Percentiles rank a stretch among this genome's conserved stretches.
phyloP scores from a whole-genome alignment of 2,113 vertebrate genomes.

The Onychorhynchus coronatus region DNA sequence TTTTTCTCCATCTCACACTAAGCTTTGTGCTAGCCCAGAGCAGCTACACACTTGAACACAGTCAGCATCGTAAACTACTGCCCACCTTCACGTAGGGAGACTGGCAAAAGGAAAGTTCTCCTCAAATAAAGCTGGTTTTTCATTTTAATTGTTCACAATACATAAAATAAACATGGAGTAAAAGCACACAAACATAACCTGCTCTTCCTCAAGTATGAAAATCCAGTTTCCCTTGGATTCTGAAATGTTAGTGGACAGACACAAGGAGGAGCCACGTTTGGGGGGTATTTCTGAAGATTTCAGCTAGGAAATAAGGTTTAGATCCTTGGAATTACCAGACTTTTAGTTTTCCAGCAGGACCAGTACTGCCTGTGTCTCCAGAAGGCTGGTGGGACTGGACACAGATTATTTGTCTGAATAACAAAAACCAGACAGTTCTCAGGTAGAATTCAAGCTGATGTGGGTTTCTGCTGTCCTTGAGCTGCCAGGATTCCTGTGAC shows the following conservation, averaged over 20 bases:
- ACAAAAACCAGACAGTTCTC: background rate
- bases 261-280: fast-evolving
- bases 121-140: background rate
- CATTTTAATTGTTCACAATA: background rate
- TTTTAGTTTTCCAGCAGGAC: background rate
- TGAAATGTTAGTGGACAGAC: background rate
- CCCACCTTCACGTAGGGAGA: background rate
- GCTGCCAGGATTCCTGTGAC: background rate
- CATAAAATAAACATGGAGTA: conserved; percentile 11
- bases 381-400: background rate
- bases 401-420: background rate
- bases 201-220: background rate
- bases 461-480: background rate
- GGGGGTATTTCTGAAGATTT: background rate
- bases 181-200: background rate
- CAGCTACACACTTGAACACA: background rate
- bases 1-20: background rate
- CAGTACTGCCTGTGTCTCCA: background rate
- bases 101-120: background rate
- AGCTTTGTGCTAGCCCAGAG: background rate
- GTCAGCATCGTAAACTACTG: background rate
- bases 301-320: background rate
- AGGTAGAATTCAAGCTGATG: background rate
- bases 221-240: background rate
- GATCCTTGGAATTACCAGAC: background rate